phyloP scores from a whole-genome alignment of 2,113 vertebrate species.

The Neolamprologus devosi region DNA sequence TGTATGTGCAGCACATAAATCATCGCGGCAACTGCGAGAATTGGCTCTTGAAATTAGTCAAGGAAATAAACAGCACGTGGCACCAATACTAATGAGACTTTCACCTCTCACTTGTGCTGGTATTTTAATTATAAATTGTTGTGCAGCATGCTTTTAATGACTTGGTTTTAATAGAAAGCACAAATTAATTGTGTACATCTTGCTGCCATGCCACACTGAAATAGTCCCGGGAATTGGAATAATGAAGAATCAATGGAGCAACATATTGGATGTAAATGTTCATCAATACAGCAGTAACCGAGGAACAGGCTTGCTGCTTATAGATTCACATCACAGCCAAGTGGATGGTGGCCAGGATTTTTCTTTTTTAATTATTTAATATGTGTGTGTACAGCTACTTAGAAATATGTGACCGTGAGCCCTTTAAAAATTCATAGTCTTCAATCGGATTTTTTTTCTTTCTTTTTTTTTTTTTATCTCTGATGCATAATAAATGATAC shows the following conservation, averaged over 20 bases:
- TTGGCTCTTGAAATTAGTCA: conserved; percentile 36
- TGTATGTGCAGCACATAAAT: conserved; percentile 32
- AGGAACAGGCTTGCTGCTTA: neutral
- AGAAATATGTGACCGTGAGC: neutral
- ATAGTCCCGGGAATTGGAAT: conserved; percentile 55
- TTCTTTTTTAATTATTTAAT: neutral
- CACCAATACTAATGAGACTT: conserved; percentile 61
- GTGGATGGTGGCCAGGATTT: neutral
- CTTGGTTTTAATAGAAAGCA: conserved; percentile 62
- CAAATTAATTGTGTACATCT: conserved; percentile 59
- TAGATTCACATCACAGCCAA: conserved; percentile 2
- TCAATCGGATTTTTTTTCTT: neutral
- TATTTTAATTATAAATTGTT: conserved; percentile 67
- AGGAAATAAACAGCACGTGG: conserved; percentile 42
- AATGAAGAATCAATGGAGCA: conserved; percentile 73
- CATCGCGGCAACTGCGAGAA: neutral
- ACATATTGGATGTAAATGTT: conserved; percentile 66
- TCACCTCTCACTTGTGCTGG: conserved; percentile 34
- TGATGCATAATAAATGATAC: neutral
- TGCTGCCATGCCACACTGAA: conserved; percentile 25
- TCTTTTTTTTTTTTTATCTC: neutral
- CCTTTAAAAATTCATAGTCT: neutral
- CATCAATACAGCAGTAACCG: conserved; percentile 42
- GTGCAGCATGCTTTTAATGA: conserved; percentile 65
- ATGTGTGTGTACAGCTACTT: neutral